These are phyloP conservation scores for Okapia johnstoni DNA, from an alignment of 2,113 vertebrate species.

Conservation along the genomic window DNA sequence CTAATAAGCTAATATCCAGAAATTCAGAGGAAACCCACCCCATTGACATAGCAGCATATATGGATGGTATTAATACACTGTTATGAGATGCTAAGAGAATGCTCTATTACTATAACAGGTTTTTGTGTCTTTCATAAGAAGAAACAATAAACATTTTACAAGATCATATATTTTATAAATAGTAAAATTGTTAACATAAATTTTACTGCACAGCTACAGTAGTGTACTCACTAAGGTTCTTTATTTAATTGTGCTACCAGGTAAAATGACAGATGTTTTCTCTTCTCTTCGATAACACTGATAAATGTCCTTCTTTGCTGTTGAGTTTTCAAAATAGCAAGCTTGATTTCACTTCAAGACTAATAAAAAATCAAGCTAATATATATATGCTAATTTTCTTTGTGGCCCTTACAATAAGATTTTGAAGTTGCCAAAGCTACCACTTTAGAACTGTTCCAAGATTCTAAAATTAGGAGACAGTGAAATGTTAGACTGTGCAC, in stretches of 20 bases:
- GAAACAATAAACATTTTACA: neutral
- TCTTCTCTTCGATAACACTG: neutral
- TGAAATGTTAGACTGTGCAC: neutral
- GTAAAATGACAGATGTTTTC: neutral
- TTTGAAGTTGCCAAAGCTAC: conserved; percentile 68
- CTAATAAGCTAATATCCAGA: neutral
- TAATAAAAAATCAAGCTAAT: neutral
- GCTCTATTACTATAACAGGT: neutral
- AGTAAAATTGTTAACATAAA: neutral
- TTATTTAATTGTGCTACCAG: neutral
- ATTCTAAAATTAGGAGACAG: conserved; percentile 60
- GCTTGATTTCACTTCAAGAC: neutral
- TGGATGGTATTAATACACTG: no score
- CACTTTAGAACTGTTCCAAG: conserved; percentile 59
- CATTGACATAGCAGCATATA: fast-evolving
- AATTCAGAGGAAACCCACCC: neutral
- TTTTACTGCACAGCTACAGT: neutral
- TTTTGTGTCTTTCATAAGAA: neutral
- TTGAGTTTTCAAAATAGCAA: neutral
- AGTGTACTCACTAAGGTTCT: neutral
- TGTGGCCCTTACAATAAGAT: conserved; percentile 59
- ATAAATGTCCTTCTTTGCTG: neutral
- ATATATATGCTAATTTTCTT: conserved; percentile 4
- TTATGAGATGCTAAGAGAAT: neutral
- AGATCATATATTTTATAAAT: conserved; percentile 25